Base-by-base conservation (phyloP, 2,888 invertebrate genomes). In the Drosophila koepferae region DNA sequence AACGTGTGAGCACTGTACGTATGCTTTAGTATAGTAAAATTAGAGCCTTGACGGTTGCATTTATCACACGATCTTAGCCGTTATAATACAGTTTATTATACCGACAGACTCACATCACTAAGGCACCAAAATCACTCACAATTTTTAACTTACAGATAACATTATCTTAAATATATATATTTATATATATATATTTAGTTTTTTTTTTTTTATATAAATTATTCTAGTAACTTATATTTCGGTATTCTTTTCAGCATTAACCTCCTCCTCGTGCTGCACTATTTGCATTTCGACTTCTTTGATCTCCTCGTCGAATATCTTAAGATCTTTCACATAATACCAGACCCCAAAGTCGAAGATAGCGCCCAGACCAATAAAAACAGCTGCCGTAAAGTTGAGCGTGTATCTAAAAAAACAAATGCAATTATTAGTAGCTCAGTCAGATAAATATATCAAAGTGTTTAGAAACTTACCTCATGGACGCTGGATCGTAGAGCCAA, bases 401-500 rank as follows among this genome's bases (percentile, higher is more conserved):
- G 94, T 94, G 81, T 95, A 95, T 90, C 95, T 94, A 28, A 7
- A 55, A 55, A 0, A 55, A 0, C 7, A 3, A 18, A 41, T 18
- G n/a, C 7, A 28, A 41, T 18, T 55, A 31, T n/a, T n/a, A 55
- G n/a, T 12, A n/a, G 28, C 3, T 55, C n/a, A 51, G 31, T n/a
- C 2, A 14, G 28, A 28, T 40, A 10, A 7, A 8, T 23, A 1
- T 28, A 43, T 23, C 23, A 20, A 12, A 12, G 0, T 36, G 7
- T 10, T 10, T 12, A 10, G 14, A 9, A 20, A 18, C 71, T 44
- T 71, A 92, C 92, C 93, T 91, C 77, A 96, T 93, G 7, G 94
- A 94, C 84, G 94, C 94, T 12, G 95, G 95, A 91, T 96, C 95
- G 91, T 96, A 96, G 12, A 96, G 93, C 96, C 96, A 96, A 88